These are phyloP conservation scores for Florisuga fusca DNA, from an alignment of 2,797 vertebrate genomes.

Conservation along the genomic window DNA sequence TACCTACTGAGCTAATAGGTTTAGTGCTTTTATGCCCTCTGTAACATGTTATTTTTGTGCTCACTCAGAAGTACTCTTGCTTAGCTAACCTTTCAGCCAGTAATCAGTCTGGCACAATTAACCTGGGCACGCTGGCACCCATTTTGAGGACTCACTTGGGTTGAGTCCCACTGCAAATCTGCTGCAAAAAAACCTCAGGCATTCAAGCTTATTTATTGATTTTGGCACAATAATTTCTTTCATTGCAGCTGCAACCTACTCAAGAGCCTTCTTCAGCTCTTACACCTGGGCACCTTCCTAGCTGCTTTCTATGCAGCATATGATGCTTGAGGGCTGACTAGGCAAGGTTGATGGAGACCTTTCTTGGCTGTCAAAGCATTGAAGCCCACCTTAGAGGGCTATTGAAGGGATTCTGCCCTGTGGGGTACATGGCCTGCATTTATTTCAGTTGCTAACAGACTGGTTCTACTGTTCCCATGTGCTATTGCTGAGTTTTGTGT, in stretches of 20 bases:
- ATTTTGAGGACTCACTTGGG: neutral
- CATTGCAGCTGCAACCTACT: slow-evolving; percentile 6
- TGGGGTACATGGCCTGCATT: neutral
- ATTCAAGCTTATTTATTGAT: slow-evolving; percentile 37
- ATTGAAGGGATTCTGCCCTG: neutral
- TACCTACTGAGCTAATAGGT: slow-evolving; percentile 35
- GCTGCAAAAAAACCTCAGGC: neutral
- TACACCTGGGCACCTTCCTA: neutral
- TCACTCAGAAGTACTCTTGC: slow-evolving; percentile 10
- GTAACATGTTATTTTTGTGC: neutral
- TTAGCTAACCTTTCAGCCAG: slow-evolving; percentile 16
- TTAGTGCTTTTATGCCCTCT: slow-evolving; percentile 53
- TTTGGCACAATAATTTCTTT: slow-evolving; percentile 4
- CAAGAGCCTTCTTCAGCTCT: neutral
- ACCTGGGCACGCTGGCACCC: neutral
- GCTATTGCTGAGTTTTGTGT: neutral
- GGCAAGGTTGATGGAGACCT: neutral
- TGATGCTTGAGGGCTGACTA: neutral
- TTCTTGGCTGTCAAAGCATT: neutral
- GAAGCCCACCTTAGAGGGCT: neutral
- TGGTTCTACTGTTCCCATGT: neutral
- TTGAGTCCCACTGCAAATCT: neutral
- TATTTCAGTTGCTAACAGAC: neutral
- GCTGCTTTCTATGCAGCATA: neutral
- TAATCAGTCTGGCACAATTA: neutral